phyloP scores from a whole-genome alignment of 2,888 invertebrate genomes.

The Eurytoma californica region DNA sequence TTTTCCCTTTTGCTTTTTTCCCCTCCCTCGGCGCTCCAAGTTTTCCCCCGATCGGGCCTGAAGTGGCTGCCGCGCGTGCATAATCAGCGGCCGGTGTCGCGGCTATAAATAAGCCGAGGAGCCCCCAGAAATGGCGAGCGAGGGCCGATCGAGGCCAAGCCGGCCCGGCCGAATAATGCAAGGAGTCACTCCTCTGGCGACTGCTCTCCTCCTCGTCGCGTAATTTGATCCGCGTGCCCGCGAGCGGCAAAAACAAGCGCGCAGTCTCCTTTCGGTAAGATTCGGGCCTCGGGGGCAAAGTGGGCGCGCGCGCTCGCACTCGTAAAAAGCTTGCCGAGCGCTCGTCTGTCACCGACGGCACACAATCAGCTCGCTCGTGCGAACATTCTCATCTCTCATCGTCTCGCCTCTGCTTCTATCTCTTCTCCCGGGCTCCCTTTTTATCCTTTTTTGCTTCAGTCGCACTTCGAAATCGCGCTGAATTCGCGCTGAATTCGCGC shows the following conservation, averaged over 20 bases:
- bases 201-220: slow-evolving; percentile 53
- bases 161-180: slow-evolving; percentile 27
- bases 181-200: slow-evolving; percentile 9
- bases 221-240: slow-evolving; percentile 61
- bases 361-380: slow-evolving; percentile 34
- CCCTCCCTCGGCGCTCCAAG: background rate
- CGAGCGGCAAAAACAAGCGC: slow-evolving; percentile 50
- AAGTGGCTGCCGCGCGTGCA: too few species aligned
- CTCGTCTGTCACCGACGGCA: slow-evolving; percentile 45
- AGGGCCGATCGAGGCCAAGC: slow-evolving; percentile 12
- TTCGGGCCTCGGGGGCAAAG: background rate
- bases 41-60: background rate
- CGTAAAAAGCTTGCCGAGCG: slow-evolving; percentile 46
- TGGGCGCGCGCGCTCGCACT: background rate
- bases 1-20: background rate
- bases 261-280: background rate
- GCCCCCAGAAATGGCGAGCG: background rate
- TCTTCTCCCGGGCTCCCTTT: background rate
- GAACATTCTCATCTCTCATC: slow-evolving; percentile 48
- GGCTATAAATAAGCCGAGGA: background rate
- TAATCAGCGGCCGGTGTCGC: background rate
- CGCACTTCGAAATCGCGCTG: background rate
- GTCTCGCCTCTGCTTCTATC: slow-evolving; percentile 23
- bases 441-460: slow-evolving; percentile 10
- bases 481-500: slow-evolving; percentile 7